Conservation (phyloP, 1,140 invertebrate genomes). For the Parapsyche elsis region DNA sequence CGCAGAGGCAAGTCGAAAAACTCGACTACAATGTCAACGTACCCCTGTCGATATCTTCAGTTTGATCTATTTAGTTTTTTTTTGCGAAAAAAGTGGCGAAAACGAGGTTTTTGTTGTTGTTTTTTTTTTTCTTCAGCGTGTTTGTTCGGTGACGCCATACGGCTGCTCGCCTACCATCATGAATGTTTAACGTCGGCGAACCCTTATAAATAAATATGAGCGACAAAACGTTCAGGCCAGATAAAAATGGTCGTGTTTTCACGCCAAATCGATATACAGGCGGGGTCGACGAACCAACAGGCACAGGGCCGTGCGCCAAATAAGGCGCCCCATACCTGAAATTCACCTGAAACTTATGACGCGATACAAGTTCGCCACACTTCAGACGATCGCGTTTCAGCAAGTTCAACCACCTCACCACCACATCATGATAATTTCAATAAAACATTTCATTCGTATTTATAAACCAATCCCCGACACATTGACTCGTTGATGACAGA, state of each 20-base stretch:
- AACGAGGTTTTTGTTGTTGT: no score
- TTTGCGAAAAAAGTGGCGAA: no score
- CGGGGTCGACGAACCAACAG: constrained; percentile 36
- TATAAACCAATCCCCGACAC: no score
- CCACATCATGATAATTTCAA: no score
- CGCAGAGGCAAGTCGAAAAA: background rate
- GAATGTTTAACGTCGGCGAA: constrained; percentile 26
- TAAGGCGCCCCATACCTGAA: background rate
- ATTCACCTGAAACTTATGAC: no score
- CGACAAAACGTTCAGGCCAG: constrained; percentile 39
- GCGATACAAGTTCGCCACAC: no score
- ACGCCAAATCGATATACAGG: constrained; percentile 36
- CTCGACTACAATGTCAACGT: background rate
- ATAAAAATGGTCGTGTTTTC: constrained; percentile 36
- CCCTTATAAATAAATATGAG: constrained; percentile 51
- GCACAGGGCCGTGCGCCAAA: background rate
- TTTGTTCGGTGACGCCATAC: background rate
- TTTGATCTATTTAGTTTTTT: no score
- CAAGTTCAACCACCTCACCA: no score
- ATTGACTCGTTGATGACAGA: no score
- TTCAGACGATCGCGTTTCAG: no score
- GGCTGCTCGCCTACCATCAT: constrained; percentile 13
- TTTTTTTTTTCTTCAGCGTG: background rate
- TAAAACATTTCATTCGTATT: no score
- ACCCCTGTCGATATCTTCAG: background rate